These are phyloP conservation scores for Lasioglossum oenotherae DNA, from an alignment of 2,888 invertebrate genomes.

Conservation along the genomic window DNA sequence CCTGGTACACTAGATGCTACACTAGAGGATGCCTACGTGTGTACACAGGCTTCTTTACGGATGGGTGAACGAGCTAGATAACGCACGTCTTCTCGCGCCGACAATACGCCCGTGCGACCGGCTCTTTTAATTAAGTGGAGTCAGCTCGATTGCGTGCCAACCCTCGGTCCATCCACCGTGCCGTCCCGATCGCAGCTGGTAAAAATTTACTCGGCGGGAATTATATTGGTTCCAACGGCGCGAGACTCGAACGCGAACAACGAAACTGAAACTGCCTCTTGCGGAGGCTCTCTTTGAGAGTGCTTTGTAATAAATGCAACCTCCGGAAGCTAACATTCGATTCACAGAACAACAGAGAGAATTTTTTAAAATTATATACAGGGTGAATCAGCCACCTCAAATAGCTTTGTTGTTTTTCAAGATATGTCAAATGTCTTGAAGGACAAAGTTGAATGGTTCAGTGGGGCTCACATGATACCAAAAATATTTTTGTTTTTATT, in stretches of 20 bases:
- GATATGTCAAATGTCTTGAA: too few relatives aligned
- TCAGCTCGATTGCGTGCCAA: constrained; percentile 69
- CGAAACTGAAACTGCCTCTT: neutral
- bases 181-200: constrained; percentile 27
- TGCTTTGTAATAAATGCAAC: constrained; percentile 37
- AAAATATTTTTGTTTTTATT: too few relatives aligned
- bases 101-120: constrained; percentile 59
- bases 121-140: constrained; percentile 79
- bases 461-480: too few relatives aligned
- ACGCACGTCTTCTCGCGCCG: constrained; percentile 75
- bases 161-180: constrained; percentile 8
- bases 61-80: constrained; percentile 77
- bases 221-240: constrained; percentile 63
- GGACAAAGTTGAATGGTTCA: too few relatives aligned
- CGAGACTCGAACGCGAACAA: constrained; percentile 21
- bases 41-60: constrained; percentile 68
- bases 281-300: constrained; percentile 30
- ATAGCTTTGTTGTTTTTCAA: too few relatives aligned
- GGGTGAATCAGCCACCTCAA: too few relatives aligned
- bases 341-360: neutral
- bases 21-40: constrained; percentile 52
- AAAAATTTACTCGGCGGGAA: constrained; percentile 70
- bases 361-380: too few relatives aligned
- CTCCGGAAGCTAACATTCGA: neutral
- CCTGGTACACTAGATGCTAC: constrained; percentile 50